These are phyloP conservation scores for Lithophane semibrunnea DNA, from an alignment of 2,888 invertebrate species.

Conservation along the genomic window DNA sequence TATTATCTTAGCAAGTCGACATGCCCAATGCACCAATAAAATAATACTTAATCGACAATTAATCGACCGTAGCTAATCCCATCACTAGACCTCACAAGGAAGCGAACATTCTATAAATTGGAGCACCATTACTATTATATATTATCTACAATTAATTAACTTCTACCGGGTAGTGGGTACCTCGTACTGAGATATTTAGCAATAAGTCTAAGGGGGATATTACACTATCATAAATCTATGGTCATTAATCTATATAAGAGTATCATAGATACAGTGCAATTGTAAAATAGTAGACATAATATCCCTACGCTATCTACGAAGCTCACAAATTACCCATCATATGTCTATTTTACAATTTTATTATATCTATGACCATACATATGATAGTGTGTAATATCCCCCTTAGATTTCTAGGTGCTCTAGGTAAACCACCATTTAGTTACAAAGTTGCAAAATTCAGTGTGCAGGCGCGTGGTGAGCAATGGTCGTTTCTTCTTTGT, in stretches of 20 bases:
- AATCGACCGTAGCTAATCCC: not conserved
- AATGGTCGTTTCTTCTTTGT: not conserved
- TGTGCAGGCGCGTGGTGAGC: not conserved
- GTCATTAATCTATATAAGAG: too few relatives aligned
- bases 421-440: not conserved
- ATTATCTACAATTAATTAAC: not conserved
- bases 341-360: too few relatives aligned
- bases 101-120: slow-evolving; percentile 29
- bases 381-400: too few relatives aligned
- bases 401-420: slow-evolving; percentile 20
- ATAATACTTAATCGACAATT: slow-evolving; percentile 1
- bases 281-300: too few relatives aligned
- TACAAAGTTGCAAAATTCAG: not conserved
- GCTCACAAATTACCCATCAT: too few relatives aligned
- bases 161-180: slow-evolving; percentile 9
- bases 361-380: too few relatives aligned
- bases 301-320: too few relatives aligned
- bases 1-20: not conserved
- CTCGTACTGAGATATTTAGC: slow-evolving; percentile 19
- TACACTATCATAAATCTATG: too few relatives aligned
- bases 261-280: too few relatives aligned
- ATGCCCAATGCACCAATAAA: not conserved
- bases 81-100: slow-evolving; percentile 29
- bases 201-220: slow-evolving; percentile 4
- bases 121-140: slow-evolving; percentile 29